Evolutionary conservation across 2,113 vertebrate species (phyloP).

Genomic region (Barnardius zonarius): DNA sequence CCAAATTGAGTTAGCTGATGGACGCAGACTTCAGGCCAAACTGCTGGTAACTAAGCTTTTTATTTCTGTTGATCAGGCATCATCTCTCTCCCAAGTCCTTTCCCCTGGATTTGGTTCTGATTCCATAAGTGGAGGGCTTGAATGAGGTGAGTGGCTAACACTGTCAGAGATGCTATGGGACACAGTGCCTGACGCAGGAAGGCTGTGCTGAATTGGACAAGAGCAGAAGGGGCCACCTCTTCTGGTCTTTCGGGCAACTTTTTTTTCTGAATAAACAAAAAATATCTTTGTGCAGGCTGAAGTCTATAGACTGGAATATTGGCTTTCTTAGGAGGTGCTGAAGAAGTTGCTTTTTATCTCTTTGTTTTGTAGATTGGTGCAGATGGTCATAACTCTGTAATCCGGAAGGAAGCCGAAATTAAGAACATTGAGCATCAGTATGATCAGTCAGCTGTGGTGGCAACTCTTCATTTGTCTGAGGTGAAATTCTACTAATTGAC

Average conservation of each 20-base stretch:
- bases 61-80: conserved; percentile 52
- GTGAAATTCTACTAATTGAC: conserved; percentile 58
- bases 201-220: not conserved
- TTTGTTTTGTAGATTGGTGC: conserved; percentile 84
- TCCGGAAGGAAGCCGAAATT: conserved; percentile 84
- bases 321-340: not conserved
- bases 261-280: not conserved
- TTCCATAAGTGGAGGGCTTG: not conserved
- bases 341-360: not conserved
- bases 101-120: conserved; percentile 51
- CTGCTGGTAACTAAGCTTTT: conserved; percentile 84
- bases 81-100: conserved; percentile 21
- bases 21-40: conserved; percentile 87
- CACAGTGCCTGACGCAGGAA: not conserved
- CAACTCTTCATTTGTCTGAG: conserved; percentile 92
- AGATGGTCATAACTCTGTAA: conserved; percentile 90
- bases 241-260: not conserved
- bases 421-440: conserved; percentile 88
- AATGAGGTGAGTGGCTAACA: not conserved
- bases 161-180: not conserved
- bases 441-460: conserved; percentile 94
- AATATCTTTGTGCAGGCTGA: not conserved
- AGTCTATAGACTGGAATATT: not conserved
- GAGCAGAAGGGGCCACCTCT: not conserved
- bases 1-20: conserved; percentile 86